Base-by-base conservation (phyloP, 2,113 vertebrate species). In the Laticauda colubrina region DNA sequence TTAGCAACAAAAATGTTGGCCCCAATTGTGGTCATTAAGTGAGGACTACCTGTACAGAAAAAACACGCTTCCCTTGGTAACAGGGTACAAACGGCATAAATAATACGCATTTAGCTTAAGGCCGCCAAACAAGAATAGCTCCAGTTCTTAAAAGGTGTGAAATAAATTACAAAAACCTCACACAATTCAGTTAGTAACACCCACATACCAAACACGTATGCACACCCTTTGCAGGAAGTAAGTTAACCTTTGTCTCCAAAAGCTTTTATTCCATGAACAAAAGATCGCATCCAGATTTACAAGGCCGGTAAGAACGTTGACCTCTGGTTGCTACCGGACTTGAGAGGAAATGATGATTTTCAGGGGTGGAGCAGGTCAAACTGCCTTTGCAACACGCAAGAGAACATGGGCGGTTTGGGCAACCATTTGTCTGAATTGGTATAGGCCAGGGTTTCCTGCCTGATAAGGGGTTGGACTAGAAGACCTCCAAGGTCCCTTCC, bases 191-290 rank as follows among this genome's bases (percentile, higher is more conserved):
- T 12, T 7, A 59, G 56, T 64, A n/a, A 64, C 6, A 5, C 54
- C 59, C 26, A n/a, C 18, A 45, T 3, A 0, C 23, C 45, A 5
- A 8, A 5, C 29, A 29, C 34, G 55, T 4, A 20, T 0, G 11
- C n/a, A 29, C 5, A 18, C 11, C n/a, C 5, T 15, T 3, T 34
- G 51, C 56, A 39, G 85, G 48, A 23, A 9, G 9, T 14, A 23
- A 9, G 9, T 14, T 14, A 85, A 64, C 1, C 3, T 51, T 56
- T 54, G 23, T 61, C 18, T 88, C 43, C 45, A 48, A 57, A 92
- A 90, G 51, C n/a, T 69, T 93, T 93, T 90, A 93, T 93, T 93
- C 34, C 18, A 14, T 18, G 53, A 87, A 59, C 75, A 69, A 93
- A 90, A 87, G 18, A 64, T n/a, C 43, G 64, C n/a, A 1, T 86